These are phyloP conservation scores for Gymnogyps californianus DNA, from an alignment of 2,113 vertebrate species.

Conservation along the genomic window DNA sequence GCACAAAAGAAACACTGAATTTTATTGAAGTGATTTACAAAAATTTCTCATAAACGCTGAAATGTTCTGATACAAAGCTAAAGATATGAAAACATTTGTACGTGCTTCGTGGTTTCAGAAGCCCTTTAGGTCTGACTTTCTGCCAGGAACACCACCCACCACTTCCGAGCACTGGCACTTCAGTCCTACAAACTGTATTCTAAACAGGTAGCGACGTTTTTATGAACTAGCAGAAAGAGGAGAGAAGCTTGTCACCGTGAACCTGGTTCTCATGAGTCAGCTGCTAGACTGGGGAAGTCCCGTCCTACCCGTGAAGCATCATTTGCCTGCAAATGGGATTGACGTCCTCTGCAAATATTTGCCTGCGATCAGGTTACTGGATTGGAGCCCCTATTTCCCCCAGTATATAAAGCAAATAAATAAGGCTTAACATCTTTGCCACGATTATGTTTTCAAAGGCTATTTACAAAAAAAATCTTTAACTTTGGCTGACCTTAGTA, in stretches of 20 bases:
- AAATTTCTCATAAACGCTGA: accelerated
- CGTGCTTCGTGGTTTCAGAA: background rate
- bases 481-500: conserved; percentile 54
- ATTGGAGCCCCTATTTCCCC: background rate
- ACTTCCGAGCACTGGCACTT: background rate
- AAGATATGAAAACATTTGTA: background rate
- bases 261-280: background rate
- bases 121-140: background rate
- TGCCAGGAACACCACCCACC: background rate
- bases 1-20: background rate
- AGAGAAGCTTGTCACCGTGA: background rate
- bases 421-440: conserved; percentile 1
- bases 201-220: background rate
- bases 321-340: background rate
- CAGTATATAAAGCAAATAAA: background rate
- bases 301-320: background rate
- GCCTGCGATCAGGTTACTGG: background rate
- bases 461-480: conserved; percentile 41
- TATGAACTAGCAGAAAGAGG: background rate
- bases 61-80: background rate
- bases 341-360: background rate
- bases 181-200: background rate
- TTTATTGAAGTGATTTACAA: background rate
- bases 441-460: conserved; percentile 9
- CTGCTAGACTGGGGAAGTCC: background rate